Evolutionary conservation across 1,140 invertebrate genomes (phyloP), one percentile per base, ranked within the genome.

Genomic region (Planococcus citri): DNA sequence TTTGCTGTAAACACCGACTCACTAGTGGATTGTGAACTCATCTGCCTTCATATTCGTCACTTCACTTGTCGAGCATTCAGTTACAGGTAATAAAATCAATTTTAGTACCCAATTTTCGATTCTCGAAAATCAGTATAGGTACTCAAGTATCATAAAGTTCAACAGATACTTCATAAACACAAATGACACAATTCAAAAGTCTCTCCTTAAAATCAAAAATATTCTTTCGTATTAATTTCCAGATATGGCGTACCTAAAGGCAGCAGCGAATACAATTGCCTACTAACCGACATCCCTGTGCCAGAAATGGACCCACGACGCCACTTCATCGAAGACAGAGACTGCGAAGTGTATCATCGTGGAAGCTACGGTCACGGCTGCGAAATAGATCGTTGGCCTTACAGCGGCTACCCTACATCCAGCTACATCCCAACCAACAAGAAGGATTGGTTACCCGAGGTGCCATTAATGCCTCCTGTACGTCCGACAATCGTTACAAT

Each of bases 21-120:
- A 1, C 80, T 90, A 1, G 87, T 87, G 0, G 87, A 90, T 24
- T 91, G 89, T 74, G 87, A 91, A 76, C 78, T 85, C 14, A 86
- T 88, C 72, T 91, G 88, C 72, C 83, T 89, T 3, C 78, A 82
- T 22, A 72, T 77, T 12, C 73, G 73, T 0, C 82, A 83, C 51
- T 91, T 90, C 78, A 86, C 87, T 17, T 91, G 89, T 73, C 81
- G 88, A 69, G 86, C 87, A 37, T 90, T 90, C 73, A 87, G 87
- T 72, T 91, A 84, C 74, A 85, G 86, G 85, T 88, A 51, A 79
- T 12, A 33, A 33, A 33, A 33, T 33, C 29, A 6, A n/a, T n/a
- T n/a, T n/a, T n/a, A n/a, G n/a, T n/a, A 75, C 14, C 25, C 12
- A 27, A 60, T 68, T 17, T 9, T 22, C 6, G n/a, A 41, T 10